Evolutionary conservation across 64 coral and sea anemone genomes (phyloP).

Genomic region (Exaiptasia diaphana): DNA sequence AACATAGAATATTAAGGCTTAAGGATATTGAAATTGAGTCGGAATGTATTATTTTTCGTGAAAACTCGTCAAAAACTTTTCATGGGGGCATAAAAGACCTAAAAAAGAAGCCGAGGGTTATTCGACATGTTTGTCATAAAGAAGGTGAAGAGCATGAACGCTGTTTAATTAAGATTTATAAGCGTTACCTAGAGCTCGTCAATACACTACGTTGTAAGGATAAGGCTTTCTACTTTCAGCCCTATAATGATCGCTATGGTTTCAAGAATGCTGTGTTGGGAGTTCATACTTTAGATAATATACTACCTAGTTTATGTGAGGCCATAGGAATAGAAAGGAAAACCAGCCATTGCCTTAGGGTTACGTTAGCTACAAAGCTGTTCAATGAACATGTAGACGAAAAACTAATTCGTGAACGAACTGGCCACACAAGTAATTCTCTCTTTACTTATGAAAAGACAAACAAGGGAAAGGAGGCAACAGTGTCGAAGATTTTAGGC

Average conservation of each 20-base stretch:
- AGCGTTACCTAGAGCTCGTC: conserved; percentile 56
- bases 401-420: conserved; percentile 5
- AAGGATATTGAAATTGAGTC: conserved; percentile 38
- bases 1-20: conserved; percentile 43
- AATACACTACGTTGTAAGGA: conserved; percentile 7
- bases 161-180: conserved; percentile 71
- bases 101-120: conserved; percentile 36
- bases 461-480: too few relatives aligned
- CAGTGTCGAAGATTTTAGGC: too few relatives aligned
- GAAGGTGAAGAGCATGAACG: conserved; percentile 57
- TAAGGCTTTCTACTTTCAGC: conserved; percentile 37
- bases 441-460: not conserved
- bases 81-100: conserved; percentile 55
- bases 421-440: not conserved
- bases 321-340: not conserved
- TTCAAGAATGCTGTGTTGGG: not conserved
- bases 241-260: not conserved
- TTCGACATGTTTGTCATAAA: conserved; percentile 57
- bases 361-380: not conserved
- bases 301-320: conserved; percentile 22
- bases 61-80: conserved; percentile 54
- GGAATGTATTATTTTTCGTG: conserved; percentile 50
- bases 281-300: conserved; percentile 16
- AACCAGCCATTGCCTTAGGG: not conserved
- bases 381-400: conserved; percentile 12